phyloP scores from a whole-genome alignment of 2,113 vertebrate species.

The Sylvia atricapilla region DNA sequence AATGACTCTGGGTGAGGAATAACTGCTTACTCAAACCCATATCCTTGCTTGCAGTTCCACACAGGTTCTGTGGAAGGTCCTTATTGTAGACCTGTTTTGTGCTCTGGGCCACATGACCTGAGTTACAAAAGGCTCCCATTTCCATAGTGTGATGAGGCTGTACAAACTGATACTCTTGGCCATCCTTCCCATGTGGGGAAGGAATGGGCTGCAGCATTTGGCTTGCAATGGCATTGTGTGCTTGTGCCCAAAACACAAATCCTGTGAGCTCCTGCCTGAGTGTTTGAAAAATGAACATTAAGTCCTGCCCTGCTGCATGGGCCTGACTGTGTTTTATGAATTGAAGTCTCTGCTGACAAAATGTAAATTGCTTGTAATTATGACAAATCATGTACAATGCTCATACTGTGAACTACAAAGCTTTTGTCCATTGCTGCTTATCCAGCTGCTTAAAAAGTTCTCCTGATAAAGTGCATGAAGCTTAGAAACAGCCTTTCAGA shows the following conservation, averaged over 20 bases:
- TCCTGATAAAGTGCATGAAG: background rate
- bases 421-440: background rate
- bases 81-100: background rate
- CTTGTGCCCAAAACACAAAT: background rate
- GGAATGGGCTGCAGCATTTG: background rate
- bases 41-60: background rate
- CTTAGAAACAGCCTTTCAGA: background rate
- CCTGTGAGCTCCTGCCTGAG: background rate
- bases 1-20: background rate
- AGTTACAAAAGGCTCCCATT: background rate
- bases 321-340: background rate
- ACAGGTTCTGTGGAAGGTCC: background rate
- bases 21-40: background rate
- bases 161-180: background rate
- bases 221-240: background rate
- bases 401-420: background rate
- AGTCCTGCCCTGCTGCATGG: background rate
- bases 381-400: background rate
- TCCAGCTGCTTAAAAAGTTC: background rate
- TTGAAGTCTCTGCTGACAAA: background rate
- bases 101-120: accelerated
- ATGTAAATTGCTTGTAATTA: background rate
- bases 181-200: background rate
- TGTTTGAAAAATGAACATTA: background rate
- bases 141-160: background rate